Evolutionary conservation across 1,140 invertebrate species (phyloP).

Genomic region (Gryllus bimaculatus): DNA sequence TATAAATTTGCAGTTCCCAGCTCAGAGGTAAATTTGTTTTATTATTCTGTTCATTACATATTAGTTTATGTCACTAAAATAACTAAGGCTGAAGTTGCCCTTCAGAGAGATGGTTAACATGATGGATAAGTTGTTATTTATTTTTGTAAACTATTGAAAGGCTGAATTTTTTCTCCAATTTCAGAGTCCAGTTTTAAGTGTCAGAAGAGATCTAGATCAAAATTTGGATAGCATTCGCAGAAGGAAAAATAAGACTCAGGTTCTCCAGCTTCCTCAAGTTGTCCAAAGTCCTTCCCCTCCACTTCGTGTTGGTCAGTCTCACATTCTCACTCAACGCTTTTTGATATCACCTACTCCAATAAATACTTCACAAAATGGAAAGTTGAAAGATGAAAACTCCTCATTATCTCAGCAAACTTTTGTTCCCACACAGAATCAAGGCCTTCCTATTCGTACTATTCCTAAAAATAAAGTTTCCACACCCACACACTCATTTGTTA

Average conservation of each 20-base stretch:
- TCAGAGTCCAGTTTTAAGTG: neutral
- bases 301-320: neutral
- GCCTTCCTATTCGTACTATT: neutral
- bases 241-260: neutral
- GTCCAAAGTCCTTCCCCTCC: neutral
- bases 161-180: neutral
- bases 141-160: neutral
- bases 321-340: neutral
- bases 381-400: neutral
- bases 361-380: neutral
- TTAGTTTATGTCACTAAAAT: neutral
- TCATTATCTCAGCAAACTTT: neutral
- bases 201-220: neutral
- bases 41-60: neutral
- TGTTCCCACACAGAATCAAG: neutral
- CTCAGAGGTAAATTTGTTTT: constrained; percentile 9
- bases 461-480: neutral
- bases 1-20: constrained; percentile 20
- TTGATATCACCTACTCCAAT: neutral
- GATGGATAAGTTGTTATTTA: neutral
- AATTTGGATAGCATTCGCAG: neutral
- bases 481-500: neutral
- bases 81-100: neutral
- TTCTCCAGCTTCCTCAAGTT: neutral
- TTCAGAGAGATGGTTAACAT: neutral